Base-by-base conservation (phyloP, 1,140 invertebrate genomes). In the Copidosoma floridanum region DNA sequence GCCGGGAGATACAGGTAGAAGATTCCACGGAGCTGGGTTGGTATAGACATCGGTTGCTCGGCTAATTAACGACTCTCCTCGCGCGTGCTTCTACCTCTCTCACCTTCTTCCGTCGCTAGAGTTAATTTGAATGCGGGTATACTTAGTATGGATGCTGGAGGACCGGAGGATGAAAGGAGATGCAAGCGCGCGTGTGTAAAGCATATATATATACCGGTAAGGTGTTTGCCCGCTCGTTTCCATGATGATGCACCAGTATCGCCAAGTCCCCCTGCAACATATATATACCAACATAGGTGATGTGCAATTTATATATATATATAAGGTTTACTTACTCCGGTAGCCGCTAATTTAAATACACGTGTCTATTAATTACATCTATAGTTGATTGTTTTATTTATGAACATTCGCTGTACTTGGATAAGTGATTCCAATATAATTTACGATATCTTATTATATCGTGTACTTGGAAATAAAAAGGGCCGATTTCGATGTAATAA, bases 271-370 rank as follows among this genome's bases (percentile, higher is more conserved):
- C 48, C 35, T 63, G 43, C 26, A 16, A 16, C 26, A 10, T 26
- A 8, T n/a, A n/a, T n/a, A n/a, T n/a, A 43, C 51, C 43, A 24
- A 64, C 27, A 41, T 68, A 61, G 57, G 48, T 65, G 60, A 47
- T 56, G 44, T 65, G 56, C 35, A 59, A 58, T 63, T 61, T 29
- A 38, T 65, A 62, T 57, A 64, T 64, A 55, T 40, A 43, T 40
- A 57, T 67, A 12, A 66, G 63, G 63, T 38, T 66, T 69, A 65
- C 71, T 68, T 12, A 69, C 68, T 67, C 70, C 71, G 69, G 73
- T 67, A 72, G 72, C 73, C 68, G 72, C 75, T 78, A 76, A 79
- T 79, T 79, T 79, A 77, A 79, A 78, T 79, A 79, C 77, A 78
- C 75, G 76, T 79, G 77, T 79, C 74, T 75, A 77, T 79, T 79